phyloP scores from a whole-genome alignment of 1,140 invertebrate genomes.

The Drosophila mayri region DNA sequence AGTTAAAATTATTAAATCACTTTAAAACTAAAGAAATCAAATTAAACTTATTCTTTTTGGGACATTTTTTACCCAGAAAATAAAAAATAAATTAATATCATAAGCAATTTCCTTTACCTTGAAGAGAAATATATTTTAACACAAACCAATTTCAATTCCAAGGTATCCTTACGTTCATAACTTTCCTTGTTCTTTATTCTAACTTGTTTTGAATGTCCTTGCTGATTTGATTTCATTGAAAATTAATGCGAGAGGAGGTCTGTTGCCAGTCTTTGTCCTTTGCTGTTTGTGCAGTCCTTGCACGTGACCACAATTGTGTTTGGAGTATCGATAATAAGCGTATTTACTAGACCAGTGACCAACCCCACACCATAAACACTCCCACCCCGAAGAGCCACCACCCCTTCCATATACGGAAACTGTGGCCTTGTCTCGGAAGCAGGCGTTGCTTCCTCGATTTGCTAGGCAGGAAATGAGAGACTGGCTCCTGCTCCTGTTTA shows the following conservation, averaged over 20 bases:
- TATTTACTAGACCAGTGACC: constrained; percentile 55
- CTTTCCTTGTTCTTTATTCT: neutral
- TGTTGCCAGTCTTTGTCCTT: constrained; percentile 26
- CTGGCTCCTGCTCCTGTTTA: constrained; percentile 21
- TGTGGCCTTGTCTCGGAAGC: constrained; percentile 75
- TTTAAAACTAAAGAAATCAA: neutral
- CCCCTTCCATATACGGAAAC: constrained; percentile 51
- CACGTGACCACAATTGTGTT: constrained; percentile 85
- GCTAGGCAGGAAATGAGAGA: constrained; percentile 59
- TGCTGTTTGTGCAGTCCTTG: constrained; percentile 36
- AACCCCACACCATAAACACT: constrained; percentile 6
- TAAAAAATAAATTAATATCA: rapidly evolving
- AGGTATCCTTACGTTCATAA: constrained; percentile 1
- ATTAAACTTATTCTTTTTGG: too few species aligned
- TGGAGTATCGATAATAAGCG: constrained; percentile 85
- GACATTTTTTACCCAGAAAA: neutral
- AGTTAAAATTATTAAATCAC: neutral
- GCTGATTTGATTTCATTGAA: constrained; percentile 76
- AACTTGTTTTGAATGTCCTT: constrained; percentile 62
- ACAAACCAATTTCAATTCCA: neutral
- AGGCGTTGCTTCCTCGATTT: constrained; percentile 61
- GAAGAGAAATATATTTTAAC: neutral
- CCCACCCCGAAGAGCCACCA: constrained; percentile 23
- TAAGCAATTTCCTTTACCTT: too few species aligned
- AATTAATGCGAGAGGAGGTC: constrained; percentile 74